Evolutionary conservation across 2,113 vertebrate species (phyloP), one percentile per base, ranked within the genome.

Genomic region (Diphyllodes magnificus): DNA sequence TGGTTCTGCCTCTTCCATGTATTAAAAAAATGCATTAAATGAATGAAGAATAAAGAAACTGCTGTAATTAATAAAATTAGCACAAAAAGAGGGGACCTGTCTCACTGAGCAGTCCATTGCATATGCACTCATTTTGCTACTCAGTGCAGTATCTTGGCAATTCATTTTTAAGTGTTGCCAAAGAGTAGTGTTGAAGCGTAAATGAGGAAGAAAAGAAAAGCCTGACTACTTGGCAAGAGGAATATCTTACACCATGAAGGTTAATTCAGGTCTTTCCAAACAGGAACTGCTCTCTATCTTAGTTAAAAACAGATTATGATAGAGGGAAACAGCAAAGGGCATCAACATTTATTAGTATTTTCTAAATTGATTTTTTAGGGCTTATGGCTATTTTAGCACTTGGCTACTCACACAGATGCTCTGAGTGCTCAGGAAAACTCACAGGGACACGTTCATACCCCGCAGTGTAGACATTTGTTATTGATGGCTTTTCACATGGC

Each of bases 381-480:
- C 25, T 40, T 61, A 13, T 63, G 37, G n/a, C 8, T 88, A 7
- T 7, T 84, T 86, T 40, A 75, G 51, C 27, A 70, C 22, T 47
- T 64, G 11, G 7, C 24, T n/a, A 33, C 13, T 81, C 39, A 80
- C 51, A 40, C 20, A 73, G 50, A 42, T 71, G 17, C 35, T 78
- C 44, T 60, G 28, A 49, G 30, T 64, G 47, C 47, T 28, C 60
- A 78, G 37, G 13, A 75, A 83, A 89, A 63, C 23, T 70, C 22
- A 57, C 10, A 44, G 27, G 24, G 66, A 65, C 15, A 30, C 0
- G 0, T 27, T 69, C 9, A 1, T 40, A n/a, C 4, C 20, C 33
- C 0, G 0, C 21, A 65, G 22, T 19, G 81, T 28, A 80, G 50
- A 51, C 31, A 49, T 37, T 53, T 68, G 30, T 54, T 39, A 8